These are phyloP conservation scores for Eurystomus gularis DNA, from an alignment of 2,113 vertebrate genomes.

Conservation along the genomic window DNA sequence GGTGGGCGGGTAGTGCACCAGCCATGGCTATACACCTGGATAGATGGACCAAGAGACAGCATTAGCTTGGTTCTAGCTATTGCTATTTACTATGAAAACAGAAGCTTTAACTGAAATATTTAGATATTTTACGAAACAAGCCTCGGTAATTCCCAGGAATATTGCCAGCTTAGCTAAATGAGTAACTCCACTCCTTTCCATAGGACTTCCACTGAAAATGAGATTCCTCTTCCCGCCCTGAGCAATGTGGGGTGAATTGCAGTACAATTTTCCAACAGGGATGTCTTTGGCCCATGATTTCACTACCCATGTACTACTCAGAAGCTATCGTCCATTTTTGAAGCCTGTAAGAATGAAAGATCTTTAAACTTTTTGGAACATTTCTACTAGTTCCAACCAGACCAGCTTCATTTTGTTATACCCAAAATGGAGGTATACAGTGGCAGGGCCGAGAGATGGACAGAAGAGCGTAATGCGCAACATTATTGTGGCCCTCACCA, in stretches of 20 bases:
- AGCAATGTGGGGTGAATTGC: background rate
- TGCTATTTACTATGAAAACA: background rate
- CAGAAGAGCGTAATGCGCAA: background rate
- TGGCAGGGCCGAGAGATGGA: background rate
- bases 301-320: background rate
- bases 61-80: background rate
- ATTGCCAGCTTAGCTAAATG: background rate
- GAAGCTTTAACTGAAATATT: background rate
- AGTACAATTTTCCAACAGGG: background rate
- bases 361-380: background rate
- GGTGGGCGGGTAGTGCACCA: background rate
- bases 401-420: background rate
- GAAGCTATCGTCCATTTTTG: background rate
- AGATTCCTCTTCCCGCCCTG: background rate
- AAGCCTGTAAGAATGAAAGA: background rate
- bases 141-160: background rate
- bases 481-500: background rate
- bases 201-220: background rate
- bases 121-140: background rate
- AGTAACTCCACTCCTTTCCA: background rate
- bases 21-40: background rate
- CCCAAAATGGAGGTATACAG: background rate
- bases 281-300: background rate
- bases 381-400: background rate
- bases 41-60: background rate